Evolutionary conservation across 2,797 vertebrate genomes (phyloP).

Genomic region (Tauraco hartlaubi): DNA sequence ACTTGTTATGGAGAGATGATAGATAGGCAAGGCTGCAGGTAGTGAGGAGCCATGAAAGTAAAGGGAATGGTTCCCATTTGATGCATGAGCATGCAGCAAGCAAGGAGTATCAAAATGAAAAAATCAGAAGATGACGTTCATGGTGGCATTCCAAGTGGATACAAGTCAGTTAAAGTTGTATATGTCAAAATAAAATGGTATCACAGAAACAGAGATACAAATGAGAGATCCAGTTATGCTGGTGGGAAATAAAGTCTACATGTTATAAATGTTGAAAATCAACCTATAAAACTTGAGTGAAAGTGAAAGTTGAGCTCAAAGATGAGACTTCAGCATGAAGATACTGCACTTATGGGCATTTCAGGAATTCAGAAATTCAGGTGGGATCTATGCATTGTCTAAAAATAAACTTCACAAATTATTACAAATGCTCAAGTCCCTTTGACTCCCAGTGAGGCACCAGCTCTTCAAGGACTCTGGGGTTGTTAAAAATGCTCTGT

Average conservation of each 20-base stretch:
- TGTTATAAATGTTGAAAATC: not conserved
- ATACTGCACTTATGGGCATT: not conserved
- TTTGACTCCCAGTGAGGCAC: not conserved
- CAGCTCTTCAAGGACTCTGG: not conserved
- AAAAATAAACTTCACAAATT: not conserved
- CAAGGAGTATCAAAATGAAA: not conserved
- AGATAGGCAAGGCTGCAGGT: not conserved
- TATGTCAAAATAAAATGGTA: not conserved
- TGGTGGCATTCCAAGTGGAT: accelerated
- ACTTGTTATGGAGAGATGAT: not conserved
- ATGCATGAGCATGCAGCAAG: not conserved
- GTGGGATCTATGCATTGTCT: not conserved
- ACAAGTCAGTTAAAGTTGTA: not conserved
- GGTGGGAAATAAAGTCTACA: not conserved
- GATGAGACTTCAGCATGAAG: not conserved
- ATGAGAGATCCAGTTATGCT: not conserved
- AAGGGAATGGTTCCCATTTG: not conserved
- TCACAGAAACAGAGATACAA: not conserved
- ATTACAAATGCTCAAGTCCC: not conserved
- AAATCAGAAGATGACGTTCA: not conserved
- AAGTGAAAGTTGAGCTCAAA: not conserved
- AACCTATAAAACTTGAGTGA: not conserved
- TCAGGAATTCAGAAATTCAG: not conserved
- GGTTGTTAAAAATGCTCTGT: not conserved
- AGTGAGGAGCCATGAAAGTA: not conserved